phyloP scores from a whole-genome alignment of 2,113 vertebrate genomes.

The Petromus typicus region DNA sequence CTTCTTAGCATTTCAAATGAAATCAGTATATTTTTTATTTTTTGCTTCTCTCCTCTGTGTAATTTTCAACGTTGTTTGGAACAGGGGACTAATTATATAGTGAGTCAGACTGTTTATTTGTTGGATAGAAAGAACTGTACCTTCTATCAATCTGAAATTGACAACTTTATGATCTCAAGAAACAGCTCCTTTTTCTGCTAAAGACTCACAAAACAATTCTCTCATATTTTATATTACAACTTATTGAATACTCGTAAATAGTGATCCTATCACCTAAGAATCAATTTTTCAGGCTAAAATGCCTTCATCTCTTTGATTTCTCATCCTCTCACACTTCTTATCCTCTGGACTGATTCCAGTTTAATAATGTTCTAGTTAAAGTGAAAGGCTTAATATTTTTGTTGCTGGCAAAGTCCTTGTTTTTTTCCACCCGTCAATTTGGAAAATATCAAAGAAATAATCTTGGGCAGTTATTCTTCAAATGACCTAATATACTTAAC shows the following conservation, averaged over 20 bases:
- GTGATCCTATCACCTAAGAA: slow-evolving; percentile 31
- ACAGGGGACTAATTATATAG: slow-evolving; percentile 18
- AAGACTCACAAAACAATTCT: slow-evolving; percentile 10
- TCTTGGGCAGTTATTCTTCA: slow-evolving; percentile 75
- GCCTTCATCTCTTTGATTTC: slow-evolving; percentile 48
- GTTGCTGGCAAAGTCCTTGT: slow-evolving; percentile 55
- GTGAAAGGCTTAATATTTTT: slow-evolving; percentile 50
- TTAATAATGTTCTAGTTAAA: slow-evolving; percentile 69
- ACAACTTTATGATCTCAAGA: slow-evolving; percentile 28
- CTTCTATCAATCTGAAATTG: slow-evolving; percentile 33
- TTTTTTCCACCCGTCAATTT: slow-evolving; percentile 54
- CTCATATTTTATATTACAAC: slow-evolving; percentile 46
- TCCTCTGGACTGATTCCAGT: slow-evolving; percentile 42
- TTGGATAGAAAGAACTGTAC: slow-evolving; percentile 7
- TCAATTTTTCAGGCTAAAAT: slow-evolving; percentile 41
- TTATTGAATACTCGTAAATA: slow-evolving; percentile 53
- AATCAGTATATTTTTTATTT: slow-evolving; percentile 7
- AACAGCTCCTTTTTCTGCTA: slow-evolving; percentile 26
- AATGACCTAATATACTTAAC: slow-evolving; percentile 77
- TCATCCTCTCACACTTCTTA: slow-evolving; percentile 41
- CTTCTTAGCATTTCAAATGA: neutral
- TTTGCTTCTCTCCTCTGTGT: neutral
- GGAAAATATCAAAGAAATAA: slow-evolving; percentile 61
- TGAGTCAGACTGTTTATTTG: slow-evolving; percentile 16
- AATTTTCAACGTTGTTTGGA: slow-evolving; percentile 34